phyloP scores from a whole-genome alignment of 2,888 invertebrate species.

The Stenichneumon culpator region DNA sequence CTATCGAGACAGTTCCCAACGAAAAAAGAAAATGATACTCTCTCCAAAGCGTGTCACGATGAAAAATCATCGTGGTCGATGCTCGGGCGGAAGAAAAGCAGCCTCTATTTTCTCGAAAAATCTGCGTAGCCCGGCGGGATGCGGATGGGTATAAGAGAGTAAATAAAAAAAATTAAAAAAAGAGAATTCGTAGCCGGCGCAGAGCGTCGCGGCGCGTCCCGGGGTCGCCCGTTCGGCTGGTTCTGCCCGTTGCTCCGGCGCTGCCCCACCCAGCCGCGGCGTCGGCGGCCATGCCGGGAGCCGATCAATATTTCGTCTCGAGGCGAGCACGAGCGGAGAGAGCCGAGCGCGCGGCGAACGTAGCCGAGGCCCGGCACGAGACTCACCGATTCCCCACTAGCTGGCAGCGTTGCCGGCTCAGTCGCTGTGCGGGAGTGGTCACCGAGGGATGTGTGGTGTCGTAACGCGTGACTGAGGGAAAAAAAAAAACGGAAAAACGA shows the following conservation, averaged over 20 bases:
- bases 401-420: constrained; percentile 83
- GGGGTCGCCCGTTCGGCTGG: constrained; percentile 67
- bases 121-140: constrained; percentile 2
- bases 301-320: constrained; percentile 85
- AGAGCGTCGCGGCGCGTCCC: constrained; percentile 67
- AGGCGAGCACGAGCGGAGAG: constrained; percentile 72
- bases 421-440: constrained; percentile 85
- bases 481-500: constrained; percentile 69
- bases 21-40: constrained; percentile 20
- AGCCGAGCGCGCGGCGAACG: constrained; percentile 76
- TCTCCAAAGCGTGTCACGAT: neutral
- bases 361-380: constrained; percentile 80
- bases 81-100: constrained; percentile 16
- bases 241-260: constrained; percentile 47
- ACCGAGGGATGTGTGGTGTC: constrained; percentile 83
- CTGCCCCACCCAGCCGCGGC: constrained; percentile 70
- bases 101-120: constrained; percentile 27
- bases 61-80: constrained; percentile 32
- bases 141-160: neutral
- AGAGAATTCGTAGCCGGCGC: constrained; percentile 64
- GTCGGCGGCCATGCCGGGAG: constrained; percentile 76
- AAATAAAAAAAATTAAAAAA: constrained; percentile 36
- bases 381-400: constrained; percentile 78
- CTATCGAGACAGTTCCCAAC: neutral
- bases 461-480: constrained; percentile 81